Evolutionary conservation across 2,113 vertebrate species (phyloP).

Genomic region (Phalacrocorax carbo): DNA sequence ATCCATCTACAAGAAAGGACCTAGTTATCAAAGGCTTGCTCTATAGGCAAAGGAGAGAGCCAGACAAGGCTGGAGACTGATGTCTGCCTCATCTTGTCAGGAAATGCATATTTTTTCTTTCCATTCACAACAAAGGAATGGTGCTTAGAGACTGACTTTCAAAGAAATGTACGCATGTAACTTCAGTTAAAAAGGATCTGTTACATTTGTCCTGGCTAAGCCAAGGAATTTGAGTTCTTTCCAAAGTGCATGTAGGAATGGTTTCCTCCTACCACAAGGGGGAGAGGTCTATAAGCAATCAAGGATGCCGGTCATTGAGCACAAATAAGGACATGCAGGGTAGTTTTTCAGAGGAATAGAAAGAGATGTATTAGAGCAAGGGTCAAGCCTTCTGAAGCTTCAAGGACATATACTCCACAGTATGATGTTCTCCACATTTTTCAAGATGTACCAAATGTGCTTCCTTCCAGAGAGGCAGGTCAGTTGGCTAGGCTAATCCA

Average conservation of each 20-base stretch:
- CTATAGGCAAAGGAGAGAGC: not conserved
- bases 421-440: not conserved
- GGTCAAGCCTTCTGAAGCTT: not conserved
- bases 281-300: not conserved
- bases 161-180: not conserved
- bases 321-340: not conserved
- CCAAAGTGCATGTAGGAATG: not conserved
- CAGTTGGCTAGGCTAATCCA: not conserved
- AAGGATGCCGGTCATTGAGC: not conserved
- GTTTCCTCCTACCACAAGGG: not conserved
- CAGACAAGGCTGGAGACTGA: not conserved
- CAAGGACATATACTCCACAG: not conserved
- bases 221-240: not conserved
- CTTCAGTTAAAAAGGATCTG: not conserved
- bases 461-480: not conserved
- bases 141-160: not conserved
- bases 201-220: not conserved
- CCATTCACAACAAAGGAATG: not conserved
- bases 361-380: not conserved
- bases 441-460: not conserved
- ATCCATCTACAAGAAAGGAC: not conserved
- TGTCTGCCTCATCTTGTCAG: not conserved
- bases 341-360: not conserved
- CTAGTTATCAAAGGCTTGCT: not conserved
- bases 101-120: not conserved